Evolutionary conservation across 2,113 vertebrate species (phyloP).

Genomic region (Leiothrix lutea): DNA sequence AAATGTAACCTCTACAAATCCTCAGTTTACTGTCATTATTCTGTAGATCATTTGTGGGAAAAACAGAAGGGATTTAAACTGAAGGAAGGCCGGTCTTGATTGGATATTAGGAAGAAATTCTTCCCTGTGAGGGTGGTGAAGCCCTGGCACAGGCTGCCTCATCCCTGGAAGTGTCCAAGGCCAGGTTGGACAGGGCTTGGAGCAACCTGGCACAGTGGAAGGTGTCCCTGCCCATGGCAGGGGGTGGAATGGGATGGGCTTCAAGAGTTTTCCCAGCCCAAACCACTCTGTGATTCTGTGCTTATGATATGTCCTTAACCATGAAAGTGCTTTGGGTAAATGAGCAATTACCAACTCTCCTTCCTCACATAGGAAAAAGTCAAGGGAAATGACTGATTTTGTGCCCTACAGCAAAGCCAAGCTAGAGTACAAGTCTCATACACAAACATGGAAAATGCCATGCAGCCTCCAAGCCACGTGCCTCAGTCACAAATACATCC

Average conservation of each 20-base stretch:
- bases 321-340: background rate
- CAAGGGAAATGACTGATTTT: background rate
- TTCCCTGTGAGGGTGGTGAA: background rate
- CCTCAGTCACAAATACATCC: background rate
- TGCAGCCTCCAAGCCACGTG: background rate
- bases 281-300: background rate
- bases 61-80: background rate
- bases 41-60: background rate
- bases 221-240: background rate
- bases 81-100: background rate
- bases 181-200: fast-evolving
- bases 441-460: background rate
- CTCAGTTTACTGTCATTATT: background rate
- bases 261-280: background rate
- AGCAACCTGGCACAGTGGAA: fast-evolving
- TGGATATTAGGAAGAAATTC: background rate
- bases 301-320: background rate
- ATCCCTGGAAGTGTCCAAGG: background rate
- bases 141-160: background rate
- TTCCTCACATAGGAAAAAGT: background rate
- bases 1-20: background rate
- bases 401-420: background rate
- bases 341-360: background rate
- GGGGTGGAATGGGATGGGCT: background rate
- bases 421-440: background rate